Base-by-base conservation (phyloP, 2,888 invertebrate genomes). In the Allygus modestus region DNA sequence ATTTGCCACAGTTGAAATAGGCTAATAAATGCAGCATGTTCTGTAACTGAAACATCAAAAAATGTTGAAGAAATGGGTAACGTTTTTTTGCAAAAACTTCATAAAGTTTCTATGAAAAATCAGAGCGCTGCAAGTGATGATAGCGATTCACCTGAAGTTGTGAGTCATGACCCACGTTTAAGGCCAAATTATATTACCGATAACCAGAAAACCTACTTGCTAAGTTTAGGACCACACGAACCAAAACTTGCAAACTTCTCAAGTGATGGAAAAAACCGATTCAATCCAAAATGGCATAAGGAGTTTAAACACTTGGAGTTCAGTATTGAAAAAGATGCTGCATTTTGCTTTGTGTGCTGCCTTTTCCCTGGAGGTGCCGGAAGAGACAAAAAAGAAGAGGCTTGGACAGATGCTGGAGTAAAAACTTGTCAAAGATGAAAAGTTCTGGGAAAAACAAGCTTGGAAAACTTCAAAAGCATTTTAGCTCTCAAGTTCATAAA, bases 391-490 rank as follows among this genome's bases (percentile, higher is more conserved):
- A 37, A 37, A 37, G 58, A 58, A 58, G 26, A 23, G 2, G 58
- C 58, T 58, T 2, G 58, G 26, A 58, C 12, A 23, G 12, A 26
- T 58, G 58, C 7, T 58, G 26, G 58, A 7, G 58, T 20, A 58
- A 23, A 11, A 58, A 7, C 20, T 58, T 58, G 20, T 58, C 58
- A 4, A 26, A 58, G 58, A 58, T 58, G 58, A 58, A 58, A 37
- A 37, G 37, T 9, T 37, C 4, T 37, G 37, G 73, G 4, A 73
- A 31, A 73, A 17, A 73, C 33, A 28, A 73, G 31, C 73, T 73
- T 73, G 73, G 73, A 33, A 73, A 73, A 33, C 73, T 73, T 73
- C 28, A 73, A 17, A 28, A 1, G 20, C 73, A 73, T 33, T 73
- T 73, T 73, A 33, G 5, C 73, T 31, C 31, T 73, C 73, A 41